Conservation (phyloP, 2,797 vertebrate species). For the Nyctalus aviator region DNA sequence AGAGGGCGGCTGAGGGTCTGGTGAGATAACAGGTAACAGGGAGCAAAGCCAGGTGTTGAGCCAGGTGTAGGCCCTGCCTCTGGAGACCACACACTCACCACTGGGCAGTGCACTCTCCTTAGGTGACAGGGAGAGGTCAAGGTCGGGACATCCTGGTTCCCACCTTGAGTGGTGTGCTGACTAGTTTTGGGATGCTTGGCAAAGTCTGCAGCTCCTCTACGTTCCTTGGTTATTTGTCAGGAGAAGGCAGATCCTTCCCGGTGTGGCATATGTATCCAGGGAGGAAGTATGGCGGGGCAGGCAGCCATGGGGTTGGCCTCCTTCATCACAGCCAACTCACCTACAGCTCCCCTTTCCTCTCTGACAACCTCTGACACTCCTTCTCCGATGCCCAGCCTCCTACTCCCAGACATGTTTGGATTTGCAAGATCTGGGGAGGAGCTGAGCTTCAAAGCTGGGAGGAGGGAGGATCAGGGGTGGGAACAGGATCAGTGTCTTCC, state of each 20-base stretch:
- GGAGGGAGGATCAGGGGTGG: too few species aligned
- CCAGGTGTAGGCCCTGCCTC: not conserved
- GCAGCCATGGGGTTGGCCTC: accelerated
- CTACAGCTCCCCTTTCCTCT: not conserved
- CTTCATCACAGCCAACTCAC: accelerated
- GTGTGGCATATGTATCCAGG: accelerated
- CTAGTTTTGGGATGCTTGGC: too few species aligned
- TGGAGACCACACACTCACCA: accelerated
- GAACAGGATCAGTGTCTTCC: not conserved
- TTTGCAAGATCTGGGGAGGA: not conserved
- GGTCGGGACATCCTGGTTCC: accelerated
- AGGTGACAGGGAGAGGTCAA: accelerated
- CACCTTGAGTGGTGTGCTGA: too few species aligned
- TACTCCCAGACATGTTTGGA: not conserved
- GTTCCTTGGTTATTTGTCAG: too few species aligned
- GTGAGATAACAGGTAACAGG: accelerated
- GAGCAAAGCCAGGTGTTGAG: not conserved
- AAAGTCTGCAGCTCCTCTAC: not conserved
- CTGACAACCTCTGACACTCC: too few species aligned
- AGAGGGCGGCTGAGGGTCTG: accelerated
- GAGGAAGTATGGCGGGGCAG: accelerated
- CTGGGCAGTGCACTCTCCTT: accelerated
- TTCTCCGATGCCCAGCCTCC: accelerated
- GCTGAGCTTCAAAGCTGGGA: not conserved
- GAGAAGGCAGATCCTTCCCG: not conserved